phyloP scores from a whole-genome alignment of 2,797 vertebrate species.

The Potorous gilbertii region DNA sequence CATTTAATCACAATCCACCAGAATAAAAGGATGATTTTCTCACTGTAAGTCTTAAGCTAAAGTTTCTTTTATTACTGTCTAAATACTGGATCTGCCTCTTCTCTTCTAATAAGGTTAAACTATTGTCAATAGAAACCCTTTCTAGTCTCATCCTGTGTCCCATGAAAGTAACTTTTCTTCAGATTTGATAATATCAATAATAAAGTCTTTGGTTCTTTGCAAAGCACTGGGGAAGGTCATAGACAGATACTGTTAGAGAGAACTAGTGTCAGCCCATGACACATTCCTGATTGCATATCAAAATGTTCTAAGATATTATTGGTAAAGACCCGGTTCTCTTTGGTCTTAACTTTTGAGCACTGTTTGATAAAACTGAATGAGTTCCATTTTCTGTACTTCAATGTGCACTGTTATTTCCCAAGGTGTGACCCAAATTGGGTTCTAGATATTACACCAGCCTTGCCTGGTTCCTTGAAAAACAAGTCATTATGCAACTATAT shows the following conservation, averaged over 20 bases:
- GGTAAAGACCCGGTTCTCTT: constrained; percentile 13
- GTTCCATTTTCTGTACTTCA: background rate
- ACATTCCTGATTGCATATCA: background rate
- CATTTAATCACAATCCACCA: background rate
- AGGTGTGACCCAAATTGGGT: background rate
- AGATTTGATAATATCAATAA: constrained; percentile 78
- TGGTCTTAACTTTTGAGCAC: constrained; percentile 31
- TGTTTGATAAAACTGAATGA: background rate
- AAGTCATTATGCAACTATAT: constrained; percentile 10
- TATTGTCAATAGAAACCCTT: constrained; percentile 70
- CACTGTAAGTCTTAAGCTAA: background rate
- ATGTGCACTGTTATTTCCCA: constrained; percentile 15
- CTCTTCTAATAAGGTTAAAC: constrained; percentile 62
- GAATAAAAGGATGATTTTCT: background rate
- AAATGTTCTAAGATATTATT: background rate
- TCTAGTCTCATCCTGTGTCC: constrained; percentile 55
- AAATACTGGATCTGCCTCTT: constrained; percentile 39
- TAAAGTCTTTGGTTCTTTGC: constrained; percentile 74
- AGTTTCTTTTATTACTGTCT: constrained; percentile 10
- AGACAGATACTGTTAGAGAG: constrained; percentile 78
- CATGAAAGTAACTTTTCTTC: constrained; percentile 73
- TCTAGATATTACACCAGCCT: background rate
- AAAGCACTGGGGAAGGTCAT: constrained; percentile 77
- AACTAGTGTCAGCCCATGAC: constrained; percentile 67
- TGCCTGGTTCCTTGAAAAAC: constrained; percentile 18